These are phyloP conservation scores for Henricia sp. DNA, from an alignment of 53 echinoderm and acorn worm genomes.

Conservation along the genomic window DNA sequence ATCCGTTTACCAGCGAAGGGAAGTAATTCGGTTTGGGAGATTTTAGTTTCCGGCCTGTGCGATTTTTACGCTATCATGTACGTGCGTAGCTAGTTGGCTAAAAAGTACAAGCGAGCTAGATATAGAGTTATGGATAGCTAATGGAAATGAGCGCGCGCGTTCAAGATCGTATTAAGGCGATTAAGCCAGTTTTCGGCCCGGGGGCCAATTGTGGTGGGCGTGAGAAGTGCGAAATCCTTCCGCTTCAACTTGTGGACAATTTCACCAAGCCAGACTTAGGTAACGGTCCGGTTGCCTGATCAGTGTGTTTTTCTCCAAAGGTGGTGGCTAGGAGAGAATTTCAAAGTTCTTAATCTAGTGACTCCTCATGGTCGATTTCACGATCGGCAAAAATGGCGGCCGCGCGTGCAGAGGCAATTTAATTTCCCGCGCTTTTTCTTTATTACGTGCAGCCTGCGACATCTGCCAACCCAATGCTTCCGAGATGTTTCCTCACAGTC, in stretches of 20 bases:
- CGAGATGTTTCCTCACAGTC: not conserved
- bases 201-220: conserved; percentile 36
- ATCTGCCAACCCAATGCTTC: conserved; percentile 33
- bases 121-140: conserved; percentile 37
- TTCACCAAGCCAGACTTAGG: not conserved
- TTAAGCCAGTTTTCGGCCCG: conserved; percentile 52
- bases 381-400: conserved; percentile 40
- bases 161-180: conserved; percentile 44
- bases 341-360: conserved; percentile 30
- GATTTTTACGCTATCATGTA: not conserved
- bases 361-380: conserved; percentile 38
- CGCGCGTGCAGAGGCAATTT: conserved; percentile 23
- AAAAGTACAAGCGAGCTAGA: conserved; percentile 10
- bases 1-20: conserved; percentile 53
- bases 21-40: conserved; percentile 36
- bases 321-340: not conserved
- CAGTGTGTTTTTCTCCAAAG: not conserved
- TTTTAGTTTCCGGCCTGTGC: not conserved
- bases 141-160: conserved; percentile 31
- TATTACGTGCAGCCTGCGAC: conserved; percentile 16
- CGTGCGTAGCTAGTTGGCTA: not conserved
- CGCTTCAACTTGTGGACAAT: conserved; percentile 54
- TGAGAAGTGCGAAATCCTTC: not conserved
- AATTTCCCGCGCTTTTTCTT: conserved; percentile 14
- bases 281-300: not conserved